Conservation (phyloP, 2,113 vertebrate species). For the Scomber colias region DNA sequence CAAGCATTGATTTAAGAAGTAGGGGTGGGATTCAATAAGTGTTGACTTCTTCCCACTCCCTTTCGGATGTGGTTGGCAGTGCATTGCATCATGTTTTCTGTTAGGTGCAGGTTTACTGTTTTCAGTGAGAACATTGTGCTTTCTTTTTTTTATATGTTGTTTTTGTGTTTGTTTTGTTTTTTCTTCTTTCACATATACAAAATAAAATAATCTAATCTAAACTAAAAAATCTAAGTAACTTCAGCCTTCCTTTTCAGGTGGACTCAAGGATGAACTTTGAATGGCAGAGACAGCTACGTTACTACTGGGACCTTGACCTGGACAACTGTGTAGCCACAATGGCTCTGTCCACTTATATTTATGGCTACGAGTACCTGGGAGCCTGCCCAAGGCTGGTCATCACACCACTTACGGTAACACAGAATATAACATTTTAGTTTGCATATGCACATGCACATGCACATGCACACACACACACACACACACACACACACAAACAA, state of each 20-base stretch:
- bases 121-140: too few species aligned
- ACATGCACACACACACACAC: not conserved
- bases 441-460: not conserved
- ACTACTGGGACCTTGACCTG: conserved; percentile 88
- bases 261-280: conserved; percentile 85
- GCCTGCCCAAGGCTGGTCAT: conserved; percentile 88
- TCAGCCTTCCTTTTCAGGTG: conserved; percentile 73
- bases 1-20: too few species aligned
- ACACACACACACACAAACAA: not conserved
- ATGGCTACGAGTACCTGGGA: conserved; percentile 89
- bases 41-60: too few species aligned
- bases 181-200: too few species aligned
- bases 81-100: too few species aligned
- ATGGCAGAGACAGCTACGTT: conserved; percentile 89
- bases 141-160: too few species aligned
- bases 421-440: not conserved
- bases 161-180: too few species aligned
- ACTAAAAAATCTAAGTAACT: not conserved
- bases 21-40: too few species aligned
- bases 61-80: too few species aligned
- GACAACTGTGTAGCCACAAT: conserved; percentile 89
- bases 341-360: conserved; percentile 89
- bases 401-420: conserved; percentile 85
- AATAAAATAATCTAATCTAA: too few species aligned
- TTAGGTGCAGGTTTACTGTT: too few species aligned